Base-by-base conservation (phyloP, 2,113 vertebrate genomes). In the Urocolius indicus region DNA sequence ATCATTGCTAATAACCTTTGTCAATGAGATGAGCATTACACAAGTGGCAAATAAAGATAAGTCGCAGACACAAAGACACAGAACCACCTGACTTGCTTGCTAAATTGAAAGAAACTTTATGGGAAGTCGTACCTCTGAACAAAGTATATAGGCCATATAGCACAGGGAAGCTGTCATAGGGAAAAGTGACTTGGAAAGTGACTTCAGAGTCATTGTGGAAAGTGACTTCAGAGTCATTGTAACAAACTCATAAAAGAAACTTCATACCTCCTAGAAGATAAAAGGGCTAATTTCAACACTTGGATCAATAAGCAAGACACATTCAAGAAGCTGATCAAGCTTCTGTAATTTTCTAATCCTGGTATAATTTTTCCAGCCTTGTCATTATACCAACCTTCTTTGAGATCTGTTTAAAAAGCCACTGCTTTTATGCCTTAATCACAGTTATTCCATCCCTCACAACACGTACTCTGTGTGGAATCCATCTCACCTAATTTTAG, bases 401-500 rank as follows among this genome's bases (percentile, higher is more conserved):
- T 46, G 45, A 77, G 51, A 68, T n/a, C 5, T 3, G 3, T 82
- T 88, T 74, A 21, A 71, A 88, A 94, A 91, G 41, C 36, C 76
- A 54, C 19, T 57, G 59, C 61, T 96, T 93, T 93, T 83, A 93
- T 63, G 67, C 59, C 83, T 85, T 92, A 95, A 95, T 86, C 87
- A 93, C 34, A 83, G 57, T 71, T 76, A 92, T 94, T 93, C 83
- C 57, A 80, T 51, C 78, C 76, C 57, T 84, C 0, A 0, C 7
- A 90, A 57, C 90, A 94, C 19, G 30, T 83, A 94, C 68, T 91
- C 38, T 1, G 1, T 71, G 68, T 87, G 94, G 96, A 96, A 97
- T 93, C 80, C 71, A 5, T 77, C 93, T 87, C 91, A 89, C 94
- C 93, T 96, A 95, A 96, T 96, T 97, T 97, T 97, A 97, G 96